Evolutionary conservation across 1,140 invertebrate genomes (phyloP), one percentile per base, ranked within the genome.

Genomic region (Bombyx mandarina): DNA sequence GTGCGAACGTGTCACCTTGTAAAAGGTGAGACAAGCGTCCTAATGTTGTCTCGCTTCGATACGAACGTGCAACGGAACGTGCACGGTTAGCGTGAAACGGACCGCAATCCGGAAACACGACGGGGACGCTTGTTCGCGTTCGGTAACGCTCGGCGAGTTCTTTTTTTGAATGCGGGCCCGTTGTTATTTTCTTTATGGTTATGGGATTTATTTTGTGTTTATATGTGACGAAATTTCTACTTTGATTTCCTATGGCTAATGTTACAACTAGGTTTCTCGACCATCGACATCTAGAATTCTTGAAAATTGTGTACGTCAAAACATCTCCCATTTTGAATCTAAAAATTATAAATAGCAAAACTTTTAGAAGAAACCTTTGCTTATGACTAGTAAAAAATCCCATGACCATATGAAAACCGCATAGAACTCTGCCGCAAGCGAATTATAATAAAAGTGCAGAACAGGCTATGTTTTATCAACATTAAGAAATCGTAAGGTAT

Each of bases 1-100:
- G 96, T 99, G 58, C 93, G 94, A 75, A 97, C 96, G 96, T 86
- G 97, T 90, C 95, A 98, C 84, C 90, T 98, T 76, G 95, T 99
- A 53, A 93, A 95, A 94, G 96, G 97, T 96, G 90, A 88, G 83
- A 62, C 69, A 69, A 59, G 68, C 64, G 71, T 67, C 62, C 62
- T 53, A 58, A 63, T 56, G 46, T 57, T 65, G 70, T 61, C 56
- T 60, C 58, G 59, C 59, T 35, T 35, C 26, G 26, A 35, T 35
- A 35, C 26, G 26, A 35, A 35, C 2, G 57, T 56, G 58, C 46
- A 56, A 58, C 51, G 59, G 53, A 45, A 54, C 52, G 53, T 18
- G 43, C 52, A 18, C 43, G 47, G 12, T 10, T 48, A 12, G 45
- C 45, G 53, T 54, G 52, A 45, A 54, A 54, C 53, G 44, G n/a